phyloP scores from a whole-genome alignment of 2,797 vertebrate genomes.

The Oophaga sylvatica region DNA sequence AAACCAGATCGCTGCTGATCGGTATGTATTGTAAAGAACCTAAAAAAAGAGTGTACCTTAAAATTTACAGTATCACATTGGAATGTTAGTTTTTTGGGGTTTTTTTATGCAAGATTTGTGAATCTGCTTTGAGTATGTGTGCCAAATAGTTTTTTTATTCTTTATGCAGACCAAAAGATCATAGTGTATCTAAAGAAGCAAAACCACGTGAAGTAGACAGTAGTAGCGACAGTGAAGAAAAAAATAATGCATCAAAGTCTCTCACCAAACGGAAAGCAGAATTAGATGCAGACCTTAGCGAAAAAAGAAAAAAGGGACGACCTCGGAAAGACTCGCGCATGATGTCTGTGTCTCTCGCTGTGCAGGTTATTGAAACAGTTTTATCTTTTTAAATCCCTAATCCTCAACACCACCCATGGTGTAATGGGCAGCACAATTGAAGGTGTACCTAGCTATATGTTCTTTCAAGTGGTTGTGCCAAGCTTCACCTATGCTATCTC shows the following conservation, averaged over 20 bases:
- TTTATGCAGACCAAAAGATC: constrained; percentile 81
- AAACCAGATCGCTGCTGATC: constrained; percentile 82
- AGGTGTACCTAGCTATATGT: neutral
- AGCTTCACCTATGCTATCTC: too few species aligned
- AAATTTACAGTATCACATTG: neutral
- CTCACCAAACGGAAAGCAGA: constrained; percentile 88
- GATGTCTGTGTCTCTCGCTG: constrained; percentile 77
- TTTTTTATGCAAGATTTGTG: neutral
- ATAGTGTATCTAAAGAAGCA: constrained; percentile 78
- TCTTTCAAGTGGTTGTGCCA: neutral
- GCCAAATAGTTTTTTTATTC: neutral
- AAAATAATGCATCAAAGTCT: constrained; percentile 82
- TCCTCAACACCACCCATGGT: neutral
- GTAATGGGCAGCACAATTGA: too few species aligned
- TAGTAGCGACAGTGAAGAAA: constrained; percentile 97
- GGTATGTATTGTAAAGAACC: constrained; percentile 71
- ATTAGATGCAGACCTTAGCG: constrained; percentile 88
- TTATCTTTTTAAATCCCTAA: neutral
- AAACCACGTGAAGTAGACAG: constrained; percentile 87
- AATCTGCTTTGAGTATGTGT: too few species aligned
- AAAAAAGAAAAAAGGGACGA: constrained; percentile 95
- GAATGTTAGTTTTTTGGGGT: neutral
- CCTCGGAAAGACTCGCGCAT: constrained; percentile 91
- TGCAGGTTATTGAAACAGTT: constrained; percentile 71
- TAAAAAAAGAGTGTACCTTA: neutral